Evolutionary conservation across 2,113 vertebrate species (phyloP).

Genomic region (Limanda limanda): DNA sequence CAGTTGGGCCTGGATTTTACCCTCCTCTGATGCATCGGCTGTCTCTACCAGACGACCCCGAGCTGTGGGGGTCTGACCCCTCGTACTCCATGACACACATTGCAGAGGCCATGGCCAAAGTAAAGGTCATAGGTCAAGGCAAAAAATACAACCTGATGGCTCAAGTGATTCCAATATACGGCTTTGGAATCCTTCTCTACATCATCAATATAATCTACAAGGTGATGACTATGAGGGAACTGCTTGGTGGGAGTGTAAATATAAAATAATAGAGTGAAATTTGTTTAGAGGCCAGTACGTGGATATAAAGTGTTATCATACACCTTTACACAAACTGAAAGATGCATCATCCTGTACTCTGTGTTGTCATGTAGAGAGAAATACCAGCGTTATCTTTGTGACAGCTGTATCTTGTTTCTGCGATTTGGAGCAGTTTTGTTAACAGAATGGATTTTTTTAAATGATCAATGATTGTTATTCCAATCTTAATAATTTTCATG

Average conservation of each 20-base stretch:
- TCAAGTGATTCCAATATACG: slow-evolving; percentile 95
- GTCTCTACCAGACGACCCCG: slow-evolving; percentile 68
- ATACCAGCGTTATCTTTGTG: neutral
- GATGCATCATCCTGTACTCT: neutral
- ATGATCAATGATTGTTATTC: neutral
- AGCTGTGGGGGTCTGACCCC: slow-evolving; percentile 68
- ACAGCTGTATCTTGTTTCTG: neutral
- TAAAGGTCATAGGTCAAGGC: slow-evolving; percentile 75
- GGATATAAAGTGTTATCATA: neutral
- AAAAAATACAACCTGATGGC: slow-evolving; percentile 88
- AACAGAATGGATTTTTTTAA: neutral
- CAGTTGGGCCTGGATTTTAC: slow-evolving; percentile 87
- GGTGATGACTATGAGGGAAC: slow-evolving; percentile 75
- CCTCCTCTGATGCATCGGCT: slow-evolving; percentile 81
- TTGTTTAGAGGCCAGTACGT: too few relatives aligned
- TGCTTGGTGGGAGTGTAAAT: neutral
- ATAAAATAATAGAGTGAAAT: neutral
- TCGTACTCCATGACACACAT: slow-evolving; percentile 83
- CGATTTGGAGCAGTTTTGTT: neutral
- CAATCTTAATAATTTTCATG: slow-evolving; percentile 5
- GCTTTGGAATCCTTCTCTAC: slow-evolving; percentile 95
- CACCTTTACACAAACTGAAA: neutral
- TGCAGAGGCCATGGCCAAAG: slow-evolving; percentile 85
- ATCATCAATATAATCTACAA: slow-evolving; percentile 96
- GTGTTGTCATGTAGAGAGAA: neutral